These are phyloP conservation scores for Poeciliopsis presidionis DNA, from an alignment of 2,797 vertebrate species.

Conservation along the genomic window DNA sequence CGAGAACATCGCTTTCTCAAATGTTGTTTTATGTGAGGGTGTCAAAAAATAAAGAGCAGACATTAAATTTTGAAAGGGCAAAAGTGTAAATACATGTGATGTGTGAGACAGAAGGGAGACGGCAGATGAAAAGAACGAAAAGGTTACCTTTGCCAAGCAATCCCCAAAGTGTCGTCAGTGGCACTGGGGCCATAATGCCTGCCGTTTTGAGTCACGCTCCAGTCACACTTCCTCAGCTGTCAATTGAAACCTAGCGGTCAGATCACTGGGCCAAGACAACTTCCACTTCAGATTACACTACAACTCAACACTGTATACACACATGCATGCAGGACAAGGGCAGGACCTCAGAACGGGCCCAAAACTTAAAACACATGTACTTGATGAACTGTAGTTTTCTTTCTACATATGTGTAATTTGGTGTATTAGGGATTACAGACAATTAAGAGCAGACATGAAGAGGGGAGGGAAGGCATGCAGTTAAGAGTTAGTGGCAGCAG, in stretches of 20 bases:
- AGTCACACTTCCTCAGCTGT: conserved; percentile 99
- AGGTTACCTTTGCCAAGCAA: conserved; percentile 99
- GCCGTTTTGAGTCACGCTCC: conserved; percentile 99
- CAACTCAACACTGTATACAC: conserved; percentile 69
- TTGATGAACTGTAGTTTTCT: conserved; percentile 27
- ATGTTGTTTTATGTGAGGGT: conserved; percentile 8
- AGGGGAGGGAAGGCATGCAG: conserved; percentile 72
- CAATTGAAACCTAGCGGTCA: conserved; percentile 99
- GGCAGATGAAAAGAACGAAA: conserved; percentile 95
- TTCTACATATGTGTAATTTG: neutral
- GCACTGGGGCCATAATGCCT: conserved; percentile 99
- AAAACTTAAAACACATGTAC: conserved; percentile 2
- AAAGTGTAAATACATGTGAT: conserved; percentile 34
- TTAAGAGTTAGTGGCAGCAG: conserved; percentile 73
- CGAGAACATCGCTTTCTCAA: neutral
- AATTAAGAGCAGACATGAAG: conserved; percentile 60
- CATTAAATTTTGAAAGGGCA: conserved; percentile 14
- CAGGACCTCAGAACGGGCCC: conserved; percentile 36
- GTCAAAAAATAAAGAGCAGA: conserved; percentile 20
- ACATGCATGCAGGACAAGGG: conserved; percentile 67
- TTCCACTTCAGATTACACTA: conserved; percentile 81
- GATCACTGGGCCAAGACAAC: conserved; percentile 97
- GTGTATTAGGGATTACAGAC: conserved; percentile 29
- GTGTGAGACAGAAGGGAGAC: conserved; percentile 50
- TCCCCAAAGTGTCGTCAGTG: conserved; percentile 99